Evolutionary conservation across 2,797 vertebrate genomes (phyloP).

Genomic region (Lepilemur septentrionalis): DNA sequence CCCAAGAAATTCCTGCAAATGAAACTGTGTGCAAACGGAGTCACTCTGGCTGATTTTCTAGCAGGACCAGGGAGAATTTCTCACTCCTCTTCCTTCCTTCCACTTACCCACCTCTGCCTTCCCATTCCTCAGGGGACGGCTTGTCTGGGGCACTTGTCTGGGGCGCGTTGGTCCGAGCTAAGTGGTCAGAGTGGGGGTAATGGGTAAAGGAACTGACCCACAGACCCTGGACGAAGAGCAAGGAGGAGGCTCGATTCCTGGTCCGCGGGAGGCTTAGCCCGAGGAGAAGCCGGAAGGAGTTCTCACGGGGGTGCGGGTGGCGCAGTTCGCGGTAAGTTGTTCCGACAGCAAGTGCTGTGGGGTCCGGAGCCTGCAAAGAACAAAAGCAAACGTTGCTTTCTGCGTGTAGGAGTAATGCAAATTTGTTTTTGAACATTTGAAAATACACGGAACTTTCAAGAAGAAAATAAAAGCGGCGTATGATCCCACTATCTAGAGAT

Average conservation of each 20-base stretch:
- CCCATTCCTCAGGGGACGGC: not conserved
- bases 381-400: not conserved
- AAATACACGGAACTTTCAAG: slow-evolving; percentile 42
- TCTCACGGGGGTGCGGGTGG: not conserved
- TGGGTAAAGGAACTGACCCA: rapidly evolving
- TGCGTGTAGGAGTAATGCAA: not conserved
- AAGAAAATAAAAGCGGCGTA: slow-evolving; percentile 51
- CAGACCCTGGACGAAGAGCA: not conserved
- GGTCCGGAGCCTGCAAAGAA: not conserved
- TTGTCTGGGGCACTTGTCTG: not conserved
- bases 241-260: not conserved
- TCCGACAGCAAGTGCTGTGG: not conserved
- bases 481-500: slow-evolving; percentile 38
- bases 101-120: not conserved
- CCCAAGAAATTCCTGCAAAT: not conserved
- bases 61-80: not conserved
- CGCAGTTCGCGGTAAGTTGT: not conserved
- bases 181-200: not conserved
- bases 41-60: not conserved
- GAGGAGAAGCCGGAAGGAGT: not conserved
- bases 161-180: not conserved
- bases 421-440: slow-evolving; percentile 18
- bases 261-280: not conserved
- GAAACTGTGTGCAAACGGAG: rapidly evolving
- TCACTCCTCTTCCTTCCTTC: not conserved